A percentile compares a stretch with the other conserved stretches of the same genome.
These are phyloP conservation scores for Cosmopolites sordidus DNA, from an alignment of 2,888 invertebrate genomes.

Conservation along the genomic window DNA sequence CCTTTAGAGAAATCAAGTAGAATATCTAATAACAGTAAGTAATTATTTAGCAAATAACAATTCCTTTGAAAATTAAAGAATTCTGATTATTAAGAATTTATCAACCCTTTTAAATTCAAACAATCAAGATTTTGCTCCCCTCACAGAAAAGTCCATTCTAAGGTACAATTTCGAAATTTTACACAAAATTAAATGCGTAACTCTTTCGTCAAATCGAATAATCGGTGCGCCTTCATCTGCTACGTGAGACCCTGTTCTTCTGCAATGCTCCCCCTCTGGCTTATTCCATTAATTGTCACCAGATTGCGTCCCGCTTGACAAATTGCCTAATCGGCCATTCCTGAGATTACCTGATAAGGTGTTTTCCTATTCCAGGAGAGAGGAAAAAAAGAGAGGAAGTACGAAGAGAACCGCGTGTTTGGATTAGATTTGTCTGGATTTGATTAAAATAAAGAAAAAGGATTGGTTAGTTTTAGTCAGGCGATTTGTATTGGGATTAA, in stretches of 20 bases:
- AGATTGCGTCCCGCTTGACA: constrained; percentile 28
- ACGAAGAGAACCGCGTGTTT: constrained; percentile 19
- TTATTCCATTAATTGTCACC: constrained; percentile 26
- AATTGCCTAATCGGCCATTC: constrained; percentile 29
- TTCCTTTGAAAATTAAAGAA: too few relatives aligned
- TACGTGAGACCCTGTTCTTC: constrained; percentile 14
- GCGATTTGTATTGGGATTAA: constrained; percentile 8
- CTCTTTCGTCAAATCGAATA: too few relatives aligned
- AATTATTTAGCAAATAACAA: too few relatives aligned
- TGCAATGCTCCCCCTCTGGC: constrained; percentile 15
- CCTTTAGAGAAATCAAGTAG: too few relatives aligned
- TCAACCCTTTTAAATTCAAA: too few relatives aligned
- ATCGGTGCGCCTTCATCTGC: too few relatives aligned
- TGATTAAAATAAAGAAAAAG: constrained; percentile 24
- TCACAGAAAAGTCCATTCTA: too few relatives aligned
- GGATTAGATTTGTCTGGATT: constrained; percentile 23
- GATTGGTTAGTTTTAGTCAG: constrained; percentile 15
- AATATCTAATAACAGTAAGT: too few relatives aligned
- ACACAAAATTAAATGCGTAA: too few relatives aligned
- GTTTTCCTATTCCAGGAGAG: constrained; percentile 10
- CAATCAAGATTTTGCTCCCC: too few relatives aligned
- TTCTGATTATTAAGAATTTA: too few relatives aligned
- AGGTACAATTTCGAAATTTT: too few relatives aligned
- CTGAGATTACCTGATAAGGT: constrained; percentile 27
- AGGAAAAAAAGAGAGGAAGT: constrained; percentile 13